These are phyloP conservation scores for Mustelus asterias DNA, from an alignment of 2,113 vertebrate species.

Conservation along the genomic window DNA sequence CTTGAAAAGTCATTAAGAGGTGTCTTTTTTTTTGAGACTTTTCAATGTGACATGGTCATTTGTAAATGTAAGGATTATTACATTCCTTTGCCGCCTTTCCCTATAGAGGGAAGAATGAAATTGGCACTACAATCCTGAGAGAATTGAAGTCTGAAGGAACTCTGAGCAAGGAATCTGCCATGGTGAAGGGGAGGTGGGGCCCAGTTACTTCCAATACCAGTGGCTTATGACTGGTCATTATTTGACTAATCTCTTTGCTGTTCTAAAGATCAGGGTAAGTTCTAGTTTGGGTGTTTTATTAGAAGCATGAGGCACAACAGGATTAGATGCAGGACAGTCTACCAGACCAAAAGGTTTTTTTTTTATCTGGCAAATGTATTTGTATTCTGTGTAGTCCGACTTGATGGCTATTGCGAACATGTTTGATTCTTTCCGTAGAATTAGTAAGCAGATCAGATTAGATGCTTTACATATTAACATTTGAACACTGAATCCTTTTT, in stretches of 20 bases:
- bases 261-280: not conserved
- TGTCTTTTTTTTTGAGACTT: not conserved
- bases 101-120: not conserved
- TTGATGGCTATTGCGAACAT: not conserved
- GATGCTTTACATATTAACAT: not conserved
- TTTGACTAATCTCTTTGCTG: not conserved
- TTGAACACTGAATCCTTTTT: not conserved
- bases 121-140: not conserved
- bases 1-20: not conserved
- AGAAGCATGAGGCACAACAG: not conserved
- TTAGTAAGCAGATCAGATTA: not conserved
- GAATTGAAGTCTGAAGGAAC: not conserved
- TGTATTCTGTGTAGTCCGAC: not conserved
- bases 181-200: not conserved
- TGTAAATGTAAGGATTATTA: not conserved
- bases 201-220: not conserved
- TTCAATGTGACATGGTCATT: not conserved
- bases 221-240: slow-evolving; percentile 22
- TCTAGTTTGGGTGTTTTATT: not conserved
- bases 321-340: not conserved
- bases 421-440: not conserved
- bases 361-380: not conserved
- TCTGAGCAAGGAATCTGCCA: not conserved
- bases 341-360: not conserved
- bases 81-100: not conserved